Base-by-base conservation (phyloP, 2,888 invertebrate genomes). In the Alentia gelatinosa region DNA sequence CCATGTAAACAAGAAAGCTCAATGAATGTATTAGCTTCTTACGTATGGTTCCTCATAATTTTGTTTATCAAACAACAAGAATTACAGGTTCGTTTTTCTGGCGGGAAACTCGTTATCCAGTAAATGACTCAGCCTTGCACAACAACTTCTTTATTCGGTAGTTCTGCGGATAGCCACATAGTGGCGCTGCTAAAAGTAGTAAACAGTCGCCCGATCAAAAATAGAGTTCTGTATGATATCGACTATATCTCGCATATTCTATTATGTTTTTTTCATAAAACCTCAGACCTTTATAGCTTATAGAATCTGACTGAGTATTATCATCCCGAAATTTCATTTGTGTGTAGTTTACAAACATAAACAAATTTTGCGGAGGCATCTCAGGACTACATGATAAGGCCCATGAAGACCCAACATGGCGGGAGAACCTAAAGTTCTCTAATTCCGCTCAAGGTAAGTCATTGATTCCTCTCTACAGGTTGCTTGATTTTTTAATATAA, bases 381-480 rank as follows among this genome's bases (percentile, higher is more conserved):
- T 35, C 5, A 35, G 40, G n/a, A 40, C 83, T 40, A 40, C 39
- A 40, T 83, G 83, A n/a, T 83, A 40, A 37, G 83, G 7, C 33
- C 86, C 33, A 35, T n/a, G 5, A 79, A 39, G 33, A 42, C 86
- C 86, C 86, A 89, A 89, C 63, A 89, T 89, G 89, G 89, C 89
- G 89, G 89, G 89, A 89, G 89, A 89, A 74, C 89, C 39, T 26
- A 33, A 74, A 68, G 30, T 68, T 75, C 89, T 89, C 9, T 89
- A 89, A 89, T 89, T 40, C 74, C 89, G 89, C 89, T 42, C 89
- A 89, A 68, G 89, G 89, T 89, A 68, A 89, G 74, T 68, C 74
- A 19, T 7, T 89, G 89, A 89, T 74, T 89, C 40, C 63, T 74
- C 15, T 37, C 0, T 63, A 33, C 23, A 0, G 0, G 30, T 26